Conservation (phyloP, 2,888 invertebrate species). For the Geophilus truncorum region DNA sequence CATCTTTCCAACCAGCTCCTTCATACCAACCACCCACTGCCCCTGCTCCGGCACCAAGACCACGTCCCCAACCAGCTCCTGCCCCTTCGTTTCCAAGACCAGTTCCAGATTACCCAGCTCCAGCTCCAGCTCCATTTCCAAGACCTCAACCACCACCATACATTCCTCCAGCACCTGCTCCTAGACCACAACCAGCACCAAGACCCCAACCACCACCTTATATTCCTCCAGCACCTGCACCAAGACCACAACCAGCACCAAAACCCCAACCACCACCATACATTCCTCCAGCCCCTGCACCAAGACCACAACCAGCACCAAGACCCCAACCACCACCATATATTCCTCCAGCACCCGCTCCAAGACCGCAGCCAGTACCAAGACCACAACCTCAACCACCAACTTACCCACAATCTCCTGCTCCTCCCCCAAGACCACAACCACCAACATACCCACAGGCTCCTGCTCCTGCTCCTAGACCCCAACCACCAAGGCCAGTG, state of each 20-base stretch:
- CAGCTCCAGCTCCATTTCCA: not conserved
- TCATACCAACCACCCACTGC: not conserved
- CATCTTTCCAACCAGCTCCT: not conserved
- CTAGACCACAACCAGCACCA: not conserved
- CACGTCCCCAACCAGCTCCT: not conserved
- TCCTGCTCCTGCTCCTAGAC: not conserved
- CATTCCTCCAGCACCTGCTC: not conserved
- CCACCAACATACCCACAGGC: not conserved
- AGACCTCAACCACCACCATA: not conserved
- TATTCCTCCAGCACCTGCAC: not conserved
- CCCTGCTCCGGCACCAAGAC: not conserved
- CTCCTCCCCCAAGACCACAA: not conserved
- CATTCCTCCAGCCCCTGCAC: not conserved
- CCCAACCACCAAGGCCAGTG: not conserved
- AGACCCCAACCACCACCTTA: not conserved
- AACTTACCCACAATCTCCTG: too few relatives aligned
- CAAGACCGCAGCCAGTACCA: not conserved
- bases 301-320: not conserved
- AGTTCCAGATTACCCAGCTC: not conserved
- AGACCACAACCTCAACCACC: not conserved
- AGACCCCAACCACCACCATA: not conserved
- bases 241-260: not conserved
- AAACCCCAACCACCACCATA: not conserved
- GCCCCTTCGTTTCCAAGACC: not conserved
- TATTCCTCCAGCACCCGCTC: not conserved